Conservation (phyloP, 2,113 vertebrate genomes). For the Toxostoma redivivum region DNA sequence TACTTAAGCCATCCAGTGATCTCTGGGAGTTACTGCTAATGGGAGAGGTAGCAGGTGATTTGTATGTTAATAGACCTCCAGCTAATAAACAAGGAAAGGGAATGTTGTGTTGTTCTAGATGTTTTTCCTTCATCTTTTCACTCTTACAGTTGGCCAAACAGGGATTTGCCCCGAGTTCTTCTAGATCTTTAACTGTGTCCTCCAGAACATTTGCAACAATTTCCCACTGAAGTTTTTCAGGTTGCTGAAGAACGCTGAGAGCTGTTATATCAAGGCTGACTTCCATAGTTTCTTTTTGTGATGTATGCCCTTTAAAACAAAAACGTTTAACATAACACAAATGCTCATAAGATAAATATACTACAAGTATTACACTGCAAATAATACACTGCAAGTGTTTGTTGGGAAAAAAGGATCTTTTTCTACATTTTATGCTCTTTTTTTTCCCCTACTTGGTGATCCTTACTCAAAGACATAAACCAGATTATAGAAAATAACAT, state of each 20-base stretch:
- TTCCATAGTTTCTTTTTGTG: slow-evolving; percentile 94
- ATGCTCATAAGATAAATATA: not conserved
- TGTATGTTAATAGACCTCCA: slow-evolving; percentile 93
- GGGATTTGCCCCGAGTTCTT: slow-evolving; percentile 95
- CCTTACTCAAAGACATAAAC: not conserved
- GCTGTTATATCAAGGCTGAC: slow-evolving; percentile 93
- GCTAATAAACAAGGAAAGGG: slow-evolving; percentile 97
- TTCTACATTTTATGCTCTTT: not conserved
- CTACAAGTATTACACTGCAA: not conserved
- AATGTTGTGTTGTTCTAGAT: slow-evolving; percentile 95
- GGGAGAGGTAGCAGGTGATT: slow-evolving; percentile 86
- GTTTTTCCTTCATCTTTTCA: slow-evolving; percentile 93
- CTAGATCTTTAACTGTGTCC: slow-evolving; percentile 97
- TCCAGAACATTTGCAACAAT: slow-evolving; percentile 97
- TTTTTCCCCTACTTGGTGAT: not conserved
- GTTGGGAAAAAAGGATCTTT: not conserved
- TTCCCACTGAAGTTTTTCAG: slow-evolving; percentile 98
- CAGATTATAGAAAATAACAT: not conserved
- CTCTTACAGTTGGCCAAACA: slow-evolving; percentile 86
- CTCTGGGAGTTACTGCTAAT: slow-evolving; percentile 82
- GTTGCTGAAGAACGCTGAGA: slow-evolving; percentile 95
- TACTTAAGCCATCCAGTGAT: slow-evolving; percentile 86
- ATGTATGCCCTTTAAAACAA: slow-evolving; percentile 83
- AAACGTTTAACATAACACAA: not conserved
- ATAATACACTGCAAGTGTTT: too few relatives aligned